Evolutionary conservation across 2,888 invertebrate species (phyloP).

Genomic region (Bellardia pandia): DNA sequence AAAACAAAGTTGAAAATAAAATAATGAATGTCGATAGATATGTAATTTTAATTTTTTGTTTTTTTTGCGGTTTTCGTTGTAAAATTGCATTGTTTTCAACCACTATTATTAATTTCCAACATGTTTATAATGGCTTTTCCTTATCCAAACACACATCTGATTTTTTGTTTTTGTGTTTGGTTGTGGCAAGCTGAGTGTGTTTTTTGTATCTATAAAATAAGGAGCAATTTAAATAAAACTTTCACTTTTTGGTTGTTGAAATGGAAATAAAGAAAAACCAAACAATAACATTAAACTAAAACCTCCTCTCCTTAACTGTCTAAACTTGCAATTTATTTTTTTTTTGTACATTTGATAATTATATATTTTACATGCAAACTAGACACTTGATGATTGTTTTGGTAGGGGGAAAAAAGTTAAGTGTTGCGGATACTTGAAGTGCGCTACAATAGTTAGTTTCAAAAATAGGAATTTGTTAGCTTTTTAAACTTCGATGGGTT

Average conservation of each 20-base stretch:
- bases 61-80: slow-evolving; percentile 25
- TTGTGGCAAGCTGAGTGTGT: background rate
- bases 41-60: background rate
- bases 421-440: too few species aligned
- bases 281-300: slow-evolving; percentile 35
- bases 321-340: slow-evolving; percentile 54
- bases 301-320: slow-evolving; percentile 14
- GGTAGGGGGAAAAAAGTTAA: background rate
- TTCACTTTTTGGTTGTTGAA: slow-evolving; percentile 63
- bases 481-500: too few species aligned
- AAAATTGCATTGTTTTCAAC: slow-evolving; percentile 41
- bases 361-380: slow-evolving; percentile 63
- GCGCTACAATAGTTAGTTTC: too few species aligned
- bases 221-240: slow-evolving; percentile 68
- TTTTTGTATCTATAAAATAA: slow-evolving; percentile 48
- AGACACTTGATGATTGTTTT: slow-evolving; percentile 14
- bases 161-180: slow-evolving; percentile 32
- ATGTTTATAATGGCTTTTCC: slow-evolving; percentile 61
- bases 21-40: slow-evolving; percentile 12
- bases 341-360: slow-evolving; percentile 44
- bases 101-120: slow-evolving; percentile 52
- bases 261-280: slow-evolving; percentile 27
- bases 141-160: slow-evolving; percentile 54
- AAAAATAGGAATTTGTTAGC: too few species aligned
- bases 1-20: background rate